These are phyloP conservation scores for Cynopterus sphinx DNA, from an alignment of 2,797 vertebrate species.

Conservation along the genomic window DNA sequence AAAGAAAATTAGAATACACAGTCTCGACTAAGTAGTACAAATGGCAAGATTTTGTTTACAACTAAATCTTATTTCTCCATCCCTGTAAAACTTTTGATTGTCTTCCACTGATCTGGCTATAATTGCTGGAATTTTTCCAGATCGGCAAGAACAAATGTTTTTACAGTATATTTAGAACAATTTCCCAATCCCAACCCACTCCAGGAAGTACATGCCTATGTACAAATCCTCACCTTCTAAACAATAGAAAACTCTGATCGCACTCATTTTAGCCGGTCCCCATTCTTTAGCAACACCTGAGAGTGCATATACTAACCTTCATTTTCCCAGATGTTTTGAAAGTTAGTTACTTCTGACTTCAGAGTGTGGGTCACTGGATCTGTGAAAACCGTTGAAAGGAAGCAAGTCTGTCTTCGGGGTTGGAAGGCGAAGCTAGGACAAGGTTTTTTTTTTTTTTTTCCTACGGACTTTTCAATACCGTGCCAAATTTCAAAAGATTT, in stretches of 20 bases:
- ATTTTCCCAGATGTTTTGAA: slow-evolving; percentile 83
- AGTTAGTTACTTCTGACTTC: slow-evolving; percentile 80
- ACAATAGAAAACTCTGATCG: slow-evolving; percentile 69
- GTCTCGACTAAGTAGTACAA: slow-evolving; percentile 39
- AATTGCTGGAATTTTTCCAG: slow-evolving; percentile 73
- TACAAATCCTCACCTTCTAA: slow-evolving; percentile 64
- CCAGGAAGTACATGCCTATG: slow-evolving; percentile 72
- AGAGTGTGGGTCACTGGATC: slow-evolving; percentile 82
- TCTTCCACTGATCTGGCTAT: slow-evolving; percentile 65
- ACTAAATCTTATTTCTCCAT: slow-evolving; percentile 65
- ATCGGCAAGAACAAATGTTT: slow-evolving; percentile 67
- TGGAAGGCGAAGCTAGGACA: slow-evolving; percentile 81
- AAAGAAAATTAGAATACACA: slow-evolving; percentile 73
- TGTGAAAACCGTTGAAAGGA: slow-evolving; percentile 82
- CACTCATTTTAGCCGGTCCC: slow-evolving; percentile 37
- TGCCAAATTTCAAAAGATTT: slow-evolving; percentile 87
- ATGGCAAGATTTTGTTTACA: slow-evolving; percentile 58
- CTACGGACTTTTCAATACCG: slow-evolving; percentile 81
- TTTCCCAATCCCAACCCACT: slow-evolving; percentile 67
- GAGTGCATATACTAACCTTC: slow-evolving; percentile 86
- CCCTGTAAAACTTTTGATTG: slow-evolving; percentile 64
- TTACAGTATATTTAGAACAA: slow-evolving; percentile 65
- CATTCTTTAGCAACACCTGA: slow-evolving; percentile 45
- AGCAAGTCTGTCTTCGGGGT: slow-evolving; percentile 83
- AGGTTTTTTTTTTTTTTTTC: slow-evolving; percentile 70